A percentile compares a stretch with the other conserved stretches of the same genome.
phyloP scores from a whole-genome alignment of 2,888 invertebrate species.

The Aproaerema taeniolella region DNA sequence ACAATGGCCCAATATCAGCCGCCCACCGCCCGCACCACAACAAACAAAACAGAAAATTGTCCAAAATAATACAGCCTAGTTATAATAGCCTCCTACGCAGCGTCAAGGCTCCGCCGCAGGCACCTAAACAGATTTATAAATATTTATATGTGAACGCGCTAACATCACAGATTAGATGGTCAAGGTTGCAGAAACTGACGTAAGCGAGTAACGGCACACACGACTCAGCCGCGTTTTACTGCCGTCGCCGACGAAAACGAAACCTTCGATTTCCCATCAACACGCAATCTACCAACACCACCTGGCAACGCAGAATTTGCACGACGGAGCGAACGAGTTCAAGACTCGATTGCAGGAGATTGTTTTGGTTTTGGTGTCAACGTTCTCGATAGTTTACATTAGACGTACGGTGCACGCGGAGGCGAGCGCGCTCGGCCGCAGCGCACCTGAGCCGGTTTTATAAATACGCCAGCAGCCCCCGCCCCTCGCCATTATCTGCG shows the following conservation, averaged over 20 bases:
- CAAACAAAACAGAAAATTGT: background rate
- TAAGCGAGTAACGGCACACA: slow-evolving; percentile 36
- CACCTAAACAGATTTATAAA: slow-evolving; percentile 40
- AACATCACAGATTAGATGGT: slow-evolving; percentile 53
- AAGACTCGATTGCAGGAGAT: slow-evolving; percentile 32
- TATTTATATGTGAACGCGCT: slow-evolving; percentile 29
- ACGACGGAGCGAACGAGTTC: slow-evolving; percentile 24
- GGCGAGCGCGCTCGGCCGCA: slow-evolving; percentile 27
- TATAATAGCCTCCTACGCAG: slow-evolving; percentile 1
- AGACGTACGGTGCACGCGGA: slow-evolving; percentile 22
- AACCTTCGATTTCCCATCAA: slow-evolving; percentile 13
- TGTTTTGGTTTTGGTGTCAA: slow-evolving; percentile 49
- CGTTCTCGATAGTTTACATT: slow-evolving; percentile 35
- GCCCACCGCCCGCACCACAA: slow-evolving; percentile 19
- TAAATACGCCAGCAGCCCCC: slow-evolving; percentile 30
- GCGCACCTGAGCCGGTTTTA: slow-evolving; percentile 26
- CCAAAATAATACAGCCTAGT: background rate
- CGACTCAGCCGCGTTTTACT: slow-evolving; percentile 9
- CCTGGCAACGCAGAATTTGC: slow-evolving; percentile 16
- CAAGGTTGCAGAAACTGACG: slow-evolving; percentile 59
- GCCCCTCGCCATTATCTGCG: slow-evolving; percentile 46
- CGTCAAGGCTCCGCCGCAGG: slow-evolving; percentile 16
- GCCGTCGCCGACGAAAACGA: background rate
- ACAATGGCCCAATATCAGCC: slow-evolving; percentile 66
- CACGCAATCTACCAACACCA: slow-evolving; percentile 10